A percentile compares a stretch with the other conserved stretches of the same genome.
Evolutionary conservation across 2,113 vertebrate species (phyloP).

Genomic region (Amia ocellicauda): DNA sequence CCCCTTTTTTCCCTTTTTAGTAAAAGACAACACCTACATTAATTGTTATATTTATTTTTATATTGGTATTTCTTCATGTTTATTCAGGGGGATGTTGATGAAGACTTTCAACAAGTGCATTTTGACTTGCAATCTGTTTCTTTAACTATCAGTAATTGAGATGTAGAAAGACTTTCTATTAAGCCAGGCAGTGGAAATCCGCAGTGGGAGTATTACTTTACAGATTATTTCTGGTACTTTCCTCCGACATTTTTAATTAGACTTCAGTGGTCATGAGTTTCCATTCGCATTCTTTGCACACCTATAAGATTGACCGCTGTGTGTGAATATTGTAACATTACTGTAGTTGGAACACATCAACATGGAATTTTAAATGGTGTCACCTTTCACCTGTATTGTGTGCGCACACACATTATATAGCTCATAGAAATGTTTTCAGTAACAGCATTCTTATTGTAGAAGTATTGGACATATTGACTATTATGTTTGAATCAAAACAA

Average conservation of each 20-base stretch:
- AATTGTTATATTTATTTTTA: too few relatives aligned
- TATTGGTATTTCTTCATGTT: too few relatives aligned
- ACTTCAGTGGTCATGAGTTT: neutral
- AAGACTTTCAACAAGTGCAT: too few relatives aligned
- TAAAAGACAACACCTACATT: too few relatives aligned
- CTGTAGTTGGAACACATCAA: neutral
- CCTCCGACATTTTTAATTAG: neutral
- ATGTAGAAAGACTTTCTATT: neutral
- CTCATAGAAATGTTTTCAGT: neutral
- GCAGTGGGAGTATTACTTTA: neutral
- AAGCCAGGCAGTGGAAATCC: neutral
- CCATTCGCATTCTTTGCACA: neutral
- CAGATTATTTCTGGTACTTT: slow-evolving; percentile 12
- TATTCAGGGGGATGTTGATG: too few relatives aligned
- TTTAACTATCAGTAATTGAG: neutral
- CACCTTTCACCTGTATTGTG: too few relatives aligned
- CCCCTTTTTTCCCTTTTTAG: too few relatives aligned
- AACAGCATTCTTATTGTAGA: neutral
- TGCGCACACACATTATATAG: too few relatives aligned
- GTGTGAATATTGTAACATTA: neutral
- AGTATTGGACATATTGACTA: neutral
- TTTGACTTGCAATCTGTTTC: neutral
- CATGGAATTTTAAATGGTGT: neutral
- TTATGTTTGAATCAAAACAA: too few relatives aligned
- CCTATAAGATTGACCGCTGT: neutral